These are phyloP conservation scores for Octodonta nipae DNA, from an alignment of 2,888 invertebrate species.

Conservation along the genomic window DNA sequence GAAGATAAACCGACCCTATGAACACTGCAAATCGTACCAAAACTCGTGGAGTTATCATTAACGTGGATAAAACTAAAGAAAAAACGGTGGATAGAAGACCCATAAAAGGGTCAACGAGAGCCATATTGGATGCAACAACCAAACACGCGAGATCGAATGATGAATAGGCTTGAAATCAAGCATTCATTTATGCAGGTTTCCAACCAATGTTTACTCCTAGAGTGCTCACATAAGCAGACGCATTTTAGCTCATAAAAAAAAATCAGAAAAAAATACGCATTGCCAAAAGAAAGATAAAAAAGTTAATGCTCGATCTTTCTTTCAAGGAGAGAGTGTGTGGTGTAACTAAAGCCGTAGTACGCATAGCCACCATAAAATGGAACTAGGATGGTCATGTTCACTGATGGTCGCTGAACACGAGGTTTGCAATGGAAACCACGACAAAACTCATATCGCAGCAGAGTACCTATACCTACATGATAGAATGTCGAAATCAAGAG, in stretches of 20 bases:
- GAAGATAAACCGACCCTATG: too few species aligned
- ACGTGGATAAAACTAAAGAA: not conserved
- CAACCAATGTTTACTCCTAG: not conserved
- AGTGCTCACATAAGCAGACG: not conserved
- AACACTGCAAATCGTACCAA: not conserved
- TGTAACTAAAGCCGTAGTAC: not conserved
- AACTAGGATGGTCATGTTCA: constrained; percentile 1
- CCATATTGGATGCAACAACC: not conserved
- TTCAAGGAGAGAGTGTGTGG: not conserved
- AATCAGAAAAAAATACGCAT: not conserved
- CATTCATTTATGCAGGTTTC: not conserved
- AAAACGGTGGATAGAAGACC: not conserved
- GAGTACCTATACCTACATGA: not conserved
- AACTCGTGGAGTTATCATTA: too few species aligned
- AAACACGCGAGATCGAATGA: too few species aligned
- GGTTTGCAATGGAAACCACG: not conserved
- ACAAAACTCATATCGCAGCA: constrained; percentile 1
- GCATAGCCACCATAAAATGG: constrained; percentile 1
- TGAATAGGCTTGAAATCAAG: too few species aligned
- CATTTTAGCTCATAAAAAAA: not conserved
- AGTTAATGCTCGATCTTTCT: not conserved
- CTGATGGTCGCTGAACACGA: constrained; percentile 1
- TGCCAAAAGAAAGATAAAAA: not conserved
- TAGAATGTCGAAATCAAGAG: not conserved
- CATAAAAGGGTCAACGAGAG: not conserved